Percentiles rank a stretch among this genome's conserved stretches.
Evolutionary conservation across 2,888 invertebrate species (phyloP).

Genomic region (Mesopsocus fuscifrons): DNA sequence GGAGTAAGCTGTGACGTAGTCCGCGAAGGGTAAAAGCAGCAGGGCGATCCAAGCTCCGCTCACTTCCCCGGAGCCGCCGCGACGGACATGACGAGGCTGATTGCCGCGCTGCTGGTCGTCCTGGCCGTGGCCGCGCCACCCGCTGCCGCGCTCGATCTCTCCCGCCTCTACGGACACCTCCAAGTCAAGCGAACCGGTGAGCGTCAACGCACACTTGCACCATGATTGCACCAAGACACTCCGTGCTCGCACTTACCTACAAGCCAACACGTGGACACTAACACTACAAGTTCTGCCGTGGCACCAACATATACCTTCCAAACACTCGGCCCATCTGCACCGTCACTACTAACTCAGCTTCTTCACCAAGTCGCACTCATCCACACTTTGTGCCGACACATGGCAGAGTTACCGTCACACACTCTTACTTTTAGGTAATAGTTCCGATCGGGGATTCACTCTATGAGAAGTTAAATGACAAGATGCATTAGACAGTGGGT

Average conservation of each 20-base stretch:
- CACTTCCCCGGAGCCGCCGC: conserved; percentile 10
- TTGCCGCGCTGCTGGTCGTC: conserved; percentile 25
- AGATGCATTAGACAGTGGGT: too few species aligned
- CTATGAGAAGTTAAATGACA: too few species aligned
- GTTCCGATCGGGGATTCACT: too few species aligned
- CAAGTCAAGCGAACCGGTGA: conserved; percentile 51
- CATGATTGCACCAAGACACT: neutral
- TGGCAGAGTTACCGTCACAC: too few species aligned
- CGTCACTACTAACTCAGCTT: too few species aligned
- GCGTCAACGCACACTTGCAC: conserved; percentile 21
- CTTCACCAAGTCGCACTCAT: too few species aligned
- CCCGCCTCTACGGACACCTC: conserved; percentile 59
- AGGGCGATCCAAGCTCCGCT: too few species aligned
- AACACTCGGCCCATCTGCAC: too few species aligned
- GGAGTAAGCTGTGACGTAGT: neutral
- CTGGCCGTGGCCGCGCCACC: conserved; percentile 42
- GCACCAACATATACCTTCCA: too few species aligned
- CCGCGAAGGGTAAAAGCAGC: neutral
- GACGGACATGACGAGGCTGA: conserved; percentile 17
- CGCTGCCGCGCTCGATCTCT: conserved; percentile 55
- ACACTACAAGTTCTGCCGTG: too few species aligned
- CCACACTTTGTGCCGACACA: too few species aligned
- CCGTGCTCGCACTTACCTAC: neutral
- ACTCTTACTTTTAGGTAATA: too few species aligned
- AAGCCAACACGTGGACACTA: neutral